phyloP scores from a whole-genome alignment of 2,888 invertebrate species.

The Calephelis perditalis region DNA sequence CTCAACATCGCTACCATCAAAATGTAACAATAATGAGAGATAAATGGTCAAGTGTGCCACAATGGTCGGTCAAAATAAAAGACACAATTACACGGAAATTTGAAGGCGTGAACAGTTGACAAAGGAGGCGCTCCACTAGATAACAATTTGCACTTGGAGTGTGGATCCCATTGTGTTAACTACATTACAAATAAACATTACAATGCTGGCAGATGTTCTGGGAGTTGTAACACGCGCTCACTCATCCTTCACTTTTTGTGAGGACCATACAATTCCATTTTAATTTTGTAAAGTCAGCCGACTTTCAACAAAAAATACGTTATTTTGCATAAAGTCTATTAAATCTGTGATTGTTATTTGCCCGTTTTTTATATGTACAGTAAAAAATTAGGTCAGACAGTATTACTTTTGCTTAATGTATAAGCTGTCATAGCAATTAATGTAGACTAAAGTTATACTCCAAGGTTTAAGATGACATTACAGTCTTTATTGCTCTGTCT shows the following conservation, averaged over 20 bases:
- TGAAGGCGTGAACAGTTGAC: conserved; percentile 66
- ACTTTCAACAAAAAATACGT: background rate
- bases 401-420: too few species aligned
- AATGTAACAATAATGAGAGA: conserved; percentile 63
- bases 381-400: too few species aligned
- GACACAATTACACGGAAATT: conserved; percentile 73
- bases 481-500: too few species aligned
- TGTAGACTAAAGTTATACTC: too few species aligned
- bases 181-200: conserved; percentile 65
- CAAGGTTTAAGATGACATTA: too few species aligned
- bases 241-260: background rate
- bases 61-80: conserved; percentile 65
- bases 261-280: background rate
- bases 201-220: conserved; percentile 65
- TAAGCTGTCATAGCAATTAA: too few species aligned
- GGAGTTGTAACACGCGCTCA: background rate
- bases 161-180: conserved; percentile 53
- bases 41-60: conserved; percentile 69
- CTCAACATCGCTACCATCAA: conserved; percentile 46
- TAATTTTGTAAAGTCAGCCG: background rate
- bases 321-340: too few species aligned
- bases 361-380: too few species aligned
- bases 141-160: conserved; percentile 71
- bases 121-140: conserved; percentile 50
- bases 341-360: too few species aligned